Percentiles rank a stretch among this genome's conserved stretches.
These are phyloP conservation scores for Tetramorium alpestre DNA, from an alignment of 1,140 invertebrate species.

Conservation along the genomic window DNA sequence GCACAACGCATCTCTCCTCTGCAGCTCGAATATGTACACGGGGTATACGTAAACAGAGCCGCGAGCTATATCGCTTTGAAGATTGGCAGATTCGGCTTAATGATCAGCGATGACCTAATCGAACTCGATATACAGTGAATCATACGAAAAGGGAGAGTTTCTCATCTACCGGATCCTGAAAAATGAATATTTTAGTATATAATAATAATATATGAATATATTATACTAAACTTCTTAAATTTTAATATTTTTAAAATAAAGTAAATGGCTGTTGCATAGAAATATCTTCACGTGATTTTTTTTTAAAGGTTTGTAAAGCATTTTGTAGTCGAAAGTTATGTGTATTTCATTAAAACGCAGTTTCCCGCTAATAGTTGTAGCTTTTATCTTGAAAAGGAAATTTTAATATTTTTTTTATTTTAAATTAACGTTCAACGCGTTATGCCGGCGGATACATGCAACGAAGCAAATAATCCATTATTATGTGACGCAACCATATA, in stretches of 20 bases:
- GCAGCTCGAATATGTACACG: conserved; percentile 31
- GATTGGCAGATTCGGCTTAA: conserved; percentile 72
- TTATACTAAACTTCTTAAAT: not conserved
- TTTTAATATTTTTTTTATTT: conserved; percentile 33
- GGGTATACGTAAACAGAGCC: conserved; percentile 76
- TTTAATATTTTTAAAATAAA: not conserved
- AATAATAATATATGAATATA: not conserved
- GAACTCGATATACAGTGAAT: conserved; percentile 3
- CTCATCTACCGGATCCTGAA: not conserved
- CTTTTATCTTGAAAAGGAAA: conserved; percentile 20
- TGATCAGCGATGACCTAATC: conserved; percentile 65
- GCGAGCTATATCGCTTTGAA: conserved; percentile 74
- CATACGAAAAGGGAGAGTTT: not conserved
- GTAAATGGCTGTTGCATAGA: not conserved
- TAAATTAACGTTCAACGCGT: conserved; percentile 16
- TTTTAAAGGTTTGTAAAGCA: not conserved
- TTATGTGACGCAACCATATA: not conserved
- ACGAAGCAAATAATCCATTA: conserved; percentile 26
- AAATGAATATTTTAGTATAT: not conserved
- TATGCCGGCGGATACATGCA: not conserved
- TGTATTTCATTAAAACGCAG: not conserved
- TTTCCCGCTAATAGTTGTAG: not conserved
- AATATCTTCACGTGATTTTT: not conserved
- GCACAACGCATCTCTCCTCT: not conserved
- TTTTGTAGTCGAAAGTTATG: not conserved